Base-by-base conservation (phyloP, 1,140 invertebrate species). In the Drosophila pachea region DNA sequence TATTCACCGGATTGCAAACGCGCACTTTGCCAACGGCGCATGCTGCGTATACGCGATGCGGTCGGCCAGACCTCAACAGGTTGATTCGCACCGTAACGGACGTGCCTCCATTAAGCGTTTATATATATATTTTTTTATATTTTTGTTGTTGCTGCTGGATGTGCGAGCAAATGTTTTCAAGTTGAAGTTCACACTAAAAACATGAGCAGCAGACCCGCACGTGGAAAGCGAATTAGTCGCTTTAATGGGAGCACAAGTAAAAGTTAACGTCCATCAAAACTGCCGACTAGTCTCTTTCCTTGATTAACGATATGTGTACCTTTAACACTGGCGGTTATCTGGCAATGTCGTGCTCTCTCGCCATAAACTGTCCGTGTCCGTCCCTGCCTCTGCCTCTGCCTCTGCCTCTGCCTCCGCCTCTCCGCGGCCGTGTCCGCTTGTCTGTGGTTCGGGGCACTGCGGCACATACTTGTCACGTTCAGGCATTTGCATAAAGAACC, bases 391-490 rank as follows among this genome's bases (percentile, higher is more conserved):
- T n/a, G n/a, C 22, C 1, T 22, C 22, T 3, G 22, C 1, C 3
- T 22, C 22, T 22, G 22, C 3, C 22, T 3, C 22, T 22, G 22
- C 22, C 22, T 22, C 22, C 22, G 22, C 22, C 22, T 22, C 22
- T 22, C 22, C 22, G 22, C 3, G 22, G 1, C 22, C 38, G 16
- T 63, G 56, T 42, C 54, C 40, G 14, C 32, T 58, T 45, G 48
- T 53, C 54, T 29, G 48, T 66, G 62, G 47, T 47, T 58, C 59
- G 7, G 12, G 53, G 56, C 53, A 12, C 62, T 70, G 68, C 40
- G 54, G 68, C 62, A 52, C 73, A 73, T 64, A 75, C 72, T 68
- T 84, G 78, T 83, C 78, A 83, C 78, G 78, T 83, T 83, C 55
- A 75, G 76, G 52, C 68, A 83, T 83, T 83, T 83, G 79, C 78